These are phyloP conservation scores for Rattus rattus DNA, from an alignment of 2,113 vertebrate species.

Conservation along the genomic window DNA sequence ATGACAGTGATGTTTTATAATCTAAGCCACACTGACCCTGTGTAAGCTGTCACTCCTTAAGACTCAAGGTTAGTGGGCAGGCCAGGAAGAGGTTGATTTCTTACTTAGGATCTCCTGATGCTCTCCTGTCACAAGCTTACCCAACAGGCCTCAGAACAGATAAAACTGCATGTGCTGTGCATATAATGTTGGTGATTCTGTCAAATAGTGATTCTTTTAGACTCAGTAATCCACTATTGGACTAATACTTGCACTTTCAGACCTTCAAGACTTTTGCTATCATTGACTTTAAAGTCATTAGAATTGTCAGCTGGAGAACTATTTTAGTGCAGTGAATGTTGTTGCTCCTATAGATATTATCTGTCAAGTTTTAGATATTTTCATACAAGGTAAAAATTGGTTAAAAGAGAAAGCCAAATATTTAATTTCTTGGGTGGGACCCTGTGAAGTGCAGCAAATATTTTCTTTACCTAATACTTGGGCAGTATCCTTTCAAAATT, in stretches of 20 bases:
- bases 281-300: constrained; percentile 36
- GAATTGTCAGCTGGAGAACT: constrained; percentile 41
- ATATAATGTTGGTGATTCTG: neutral
- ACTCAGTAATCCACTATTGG: neutral
- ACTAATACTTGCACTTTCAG: constrained; percentile 21
- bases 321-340: constrained; percentile 41
- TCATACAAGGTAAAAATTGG: constrained; percentile 9
- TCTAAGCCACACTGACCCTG: constrained; percentile 6
- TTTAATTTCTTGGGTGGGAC: constrained; percentile 49
- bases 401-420: constrained; percentile 62
- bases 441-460: neutral
- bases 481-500: constrained; percentile 28
- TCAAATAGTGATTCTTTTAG: neutral
- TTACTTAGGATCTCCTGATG: constrained; percentile 37
- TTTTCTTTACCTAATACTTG: constrained; percentile 25
- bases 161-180: neutral
- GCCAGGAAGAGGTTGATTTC: neutral
- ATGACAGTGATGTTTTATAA: constrained; percentile 60
- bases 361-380: constrained; percentile 61
- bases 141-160: constrained; percentile 32
- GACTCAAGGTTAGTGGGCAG: neutral
- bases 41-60: constrained; percentile 4
- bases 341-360: neutral
- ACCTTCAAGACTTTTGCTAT: neutral
- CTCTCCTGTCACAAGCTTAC: constrained; percentile 32